Percentiles rank a stretch among this genome's conserved stretches.
Evolutionary conservation across 2,888 invertebrate species (phyloP).

Genomic region (Epistrophella euchroma): DNA sequence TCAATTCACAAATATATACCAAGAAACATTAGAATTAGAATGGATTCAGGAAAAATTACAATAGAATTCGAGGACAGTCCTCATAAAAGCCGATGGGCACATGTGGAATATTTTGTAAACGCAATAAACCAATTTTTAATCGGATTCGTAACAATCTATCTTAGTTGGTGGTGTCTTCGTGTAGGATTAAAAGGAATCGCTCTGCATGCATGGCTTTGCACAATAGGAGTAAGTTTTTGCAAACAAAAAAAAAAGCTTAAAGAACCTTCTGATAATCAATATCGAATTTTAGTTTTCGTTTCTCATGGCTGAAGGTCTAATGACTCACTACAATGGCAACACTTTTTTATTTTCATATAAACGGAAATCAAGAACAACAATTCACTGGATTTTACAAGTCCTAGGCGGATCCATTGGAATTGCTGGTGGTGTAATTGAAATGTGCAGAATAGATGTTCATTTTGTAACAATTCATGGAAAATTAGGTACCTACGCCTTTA

Average conservation of each 20-base stretch:
- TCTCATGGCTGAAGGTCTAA: conserved; percentile 82
- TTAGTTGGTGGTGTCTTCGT: conserved; percentile 80
- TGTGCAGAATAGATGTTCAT: conserved; percentile 79
- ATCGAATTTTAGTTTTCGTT: conserved; percentile 79
- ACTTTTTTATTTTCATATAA: conserved; percentile 79
- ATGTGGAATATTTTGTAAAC: conserved; percentile 77
- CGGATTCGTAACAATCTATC: conserved; percentile 81
- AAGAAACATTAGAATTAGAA: not conserved
- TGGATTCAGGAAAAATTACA: conserved; percentile 32
- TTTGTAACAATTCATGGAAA: conserved; percentile 79
- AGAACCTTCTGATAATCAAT: not conserved
- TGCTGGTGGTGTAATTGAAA: conserved; percentile 80
- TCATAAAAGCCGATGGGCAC: conserved; percentile 28
- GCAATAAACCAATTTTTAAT: conserved; percentile 82
- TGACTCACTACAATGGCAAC: conserved; percentile 81
- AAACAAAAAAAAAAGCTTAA: not conserved
- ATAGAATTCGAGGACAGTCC: not conserved
- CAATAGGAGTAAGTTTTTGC: conserved; percentile 80
- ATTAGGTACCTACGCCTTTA: conserved; percentile 77
- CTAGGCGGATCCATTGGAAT: conserved; percentile 81
- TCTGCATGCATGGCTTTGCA: conserved; percentile 81
- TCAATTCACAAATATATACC: not conserved
- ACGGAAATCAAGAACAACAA: conserved; percentile 81
- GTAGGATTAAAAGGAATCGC: conserved; percentile 78
- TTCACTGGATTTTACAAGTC: conserved; percentile 81